A percentile compares a stretch with the other conserved stretches of the same genome.
phyloP scores from a whole-genome alignment of 2,888 invertebrate species.

The Morpho deidamia region DNA sequence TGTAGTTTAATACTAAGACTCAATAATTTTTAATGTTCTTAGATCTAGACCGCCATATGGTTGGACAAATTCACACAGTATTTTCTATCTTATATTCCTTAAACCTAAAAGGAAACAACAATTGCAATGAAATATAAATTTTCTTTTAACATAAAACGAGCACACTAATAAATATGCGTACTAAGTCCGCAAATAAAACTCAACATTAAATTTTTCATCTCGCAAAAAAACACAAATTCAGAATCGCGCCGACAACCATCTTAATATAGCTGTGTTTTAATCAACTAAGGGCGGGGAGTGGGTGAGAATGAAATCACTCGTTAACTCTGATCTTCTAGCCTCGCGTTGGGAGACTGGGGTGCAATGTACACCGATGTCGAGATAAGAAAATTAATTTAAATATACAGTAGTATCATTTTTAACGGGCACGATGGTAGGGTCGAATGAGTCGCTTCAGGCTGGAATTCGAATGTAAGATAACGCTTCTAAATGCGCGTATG shows the following conservation, averaged over 20 bases:
- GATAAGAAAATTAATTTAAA: slow-evolving; percentile 30
- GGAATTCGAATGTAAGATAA: not conserved
- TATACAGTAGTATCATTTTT: slow-evolving; percentile 25
- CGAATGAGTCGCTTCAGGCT: not conserved
- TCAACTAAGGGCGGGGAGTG: slow-evolving; percentile 20
- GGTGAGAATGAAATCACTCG: slow-evolving; percentile 20
- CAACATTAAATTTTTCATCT: slow-evolving; percentile 27
- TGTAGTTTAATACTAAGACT: no score
- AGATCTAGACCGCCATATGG: no score
- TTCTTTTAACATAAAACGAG: not conserved
- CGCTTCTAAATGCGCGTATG: slow-evolving; percentile 13
- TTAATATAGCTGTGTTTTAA: slow-evolving; percentile 28
- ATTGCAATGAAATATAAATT: slow-evolving; percentile 1
- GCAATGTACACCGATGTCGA: slow-evolving; percentile 22
- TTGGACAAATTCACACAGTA: no score
- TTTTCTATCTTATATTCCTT: no score
- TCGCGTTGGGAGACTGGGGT: slow-evolving; percentile 12
- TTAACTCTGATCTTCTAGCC: slow-evolving; percentile 21
- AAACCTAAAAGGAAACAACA: not conserved
- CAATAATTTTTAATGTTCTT: no score
- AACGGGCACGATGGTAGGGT: slow-evolving; percentile 6
- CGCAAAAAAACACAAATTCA: slow-evolving; percentile 20
- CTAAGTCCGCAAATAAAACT: slow-evolving; percentile 19
- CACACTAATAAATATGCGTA: slow-evolving; percentile 24
- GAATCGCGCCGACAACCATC: slow-evolving; percentile 24